Evolutionary conservation across 2,888 invertebrate genomes (phyloP).

Genomic region (Drosophila imparisetae): DNA sequence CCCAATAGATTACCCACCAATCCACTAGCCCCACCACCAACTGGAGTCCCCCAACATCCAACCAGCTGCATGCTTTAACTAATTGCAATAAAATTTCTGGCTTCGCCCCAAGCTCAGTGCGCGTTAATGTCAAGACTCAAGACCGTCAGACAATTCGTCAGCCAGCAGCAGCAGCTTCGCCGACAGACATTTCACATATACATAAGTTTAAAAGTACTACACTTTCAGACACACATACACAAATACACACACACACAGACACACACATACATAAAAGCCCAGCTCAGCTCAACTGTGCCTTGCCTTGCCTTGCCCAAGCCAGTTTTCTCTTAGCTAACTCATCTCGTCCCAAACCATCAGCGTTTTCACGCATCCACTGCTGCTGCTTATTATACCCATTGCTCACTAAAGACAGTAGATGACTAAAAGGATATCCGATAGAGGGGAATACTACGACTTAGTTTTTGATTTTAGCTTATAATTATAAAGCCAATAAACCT

Average conservation of each 20-base stretch:
- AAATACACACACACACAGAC: too few species aligned
- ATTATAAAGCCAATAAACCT: not conserved
- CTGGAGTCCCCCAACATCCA: not conserved
- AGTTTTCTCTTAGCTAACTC: constrained; percentile 15
- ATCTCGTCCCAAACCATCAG: not conserved
- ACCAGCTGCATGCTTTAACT: constrained; percentile 46
- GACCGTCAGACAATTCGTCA: constrained; percentile 45
- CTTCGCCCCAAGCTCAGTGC: constrained; percentile 20
- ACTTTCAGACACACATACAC: too few species aligned
- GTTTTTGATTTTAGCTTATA: not conserved
- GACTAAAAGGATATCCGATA: not conserved
- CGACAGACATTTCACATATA: constrained; percentile 10
- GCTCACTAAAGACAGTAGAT: not conserved
- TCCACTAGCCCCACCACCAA: not conserved
- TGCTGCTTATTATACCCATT: constrained; percentile 7
- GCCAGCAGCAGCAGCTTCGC: constrained; percentile 18
- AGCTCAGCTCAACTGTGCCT: not conserved
- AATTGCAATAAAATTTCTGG: constrained; percentile 61
- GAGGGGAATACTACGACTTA: not conserved
- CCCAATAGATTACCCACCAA: not conserved
- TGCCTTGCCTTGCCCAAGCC: not conserved
- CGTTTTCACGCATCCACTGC: constrained; percentile 23
- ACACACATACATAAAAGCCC: constrained; percentile 3
- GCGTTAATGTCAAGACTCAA: constrained; percentile 50
- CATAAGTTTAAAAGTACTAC: not conserved